Conservation (phyloP, 2,113 vertebrate species). For the Ameiurus melas region DNA sequence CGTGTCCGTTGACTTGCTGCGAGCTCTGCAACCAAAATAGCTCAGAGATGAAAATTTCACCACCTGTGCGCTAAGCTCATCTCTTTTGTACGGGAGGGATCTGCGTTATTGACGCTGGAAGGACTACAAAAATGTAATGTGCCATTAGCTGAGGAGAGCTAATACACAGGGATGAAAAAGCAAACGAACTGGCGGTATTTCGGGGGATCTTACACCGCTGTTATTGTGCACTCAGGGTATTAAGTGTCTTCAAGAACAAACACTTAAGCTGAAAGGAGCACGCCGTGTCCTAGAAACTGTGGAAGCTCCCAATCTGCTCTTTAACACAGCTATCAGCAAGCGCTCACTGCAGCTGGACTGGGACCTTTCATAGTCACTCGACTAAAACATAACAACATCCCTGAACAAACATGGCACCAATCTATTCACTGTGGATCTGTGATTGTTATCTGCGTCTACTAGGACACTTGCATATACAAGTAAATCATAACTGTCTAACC, state of each 20-base stretch:
- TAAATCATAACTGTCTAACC: not conserved
- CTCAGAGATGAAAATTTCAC: slow-evolving; percentile 42
- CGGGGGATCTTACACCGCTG: slow-evolving; percentile 27
- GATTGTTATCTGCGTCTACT: not conserved
- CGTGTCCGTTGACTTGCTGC: slow-evolving; percentile 32
- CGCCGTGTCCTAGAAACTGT: slow-evolving; percentile 18
- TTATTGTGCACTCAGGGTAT: slow-evolving; percentile 46
- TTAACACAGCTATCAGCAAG: slow-evolving; percentile 32
- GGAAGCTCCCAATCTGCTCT: not conserved
- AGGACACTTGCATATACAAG: not conserved
- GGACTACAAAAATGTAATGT: slow-evolving; percentile 45
- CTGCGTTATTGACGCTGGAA: slow-evolving; percentile 34
- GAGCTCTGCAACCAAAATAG: slow-evolving; percentile 40
- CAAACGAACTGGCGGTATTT: slow-evolving; percentile 30
- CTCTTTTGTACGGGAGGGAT: slow-evolving; percentile 41
- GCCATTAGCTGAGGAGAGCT: slow-evolving; percentile 33
- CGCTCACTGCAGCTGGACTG: slow-evolving; percentile 35
- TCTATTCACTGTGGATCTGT: not conserved
- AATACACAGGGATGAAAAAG: slow-evolving; percentile 23
- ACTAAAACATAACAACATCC: slow-evolving; percentile 38
- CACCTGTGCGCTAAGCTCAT: slow-evolving; percentile 45
- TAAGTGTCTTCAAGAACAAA: slow-evolving; percentile 50
- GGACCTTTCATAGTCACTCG: slow-evolving; percentile 10
- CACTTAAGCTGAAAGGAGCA: slow-evolving; percentile 41
- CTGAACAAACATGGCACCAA: slow-evolving; percentile 33